Percentiles rank a stretch among this genome's conserved stretches.
Evolutionary conservation across 2,113 vertebrate species (phyloP).

Genomic region (Chionomys nivalis): DNA sequence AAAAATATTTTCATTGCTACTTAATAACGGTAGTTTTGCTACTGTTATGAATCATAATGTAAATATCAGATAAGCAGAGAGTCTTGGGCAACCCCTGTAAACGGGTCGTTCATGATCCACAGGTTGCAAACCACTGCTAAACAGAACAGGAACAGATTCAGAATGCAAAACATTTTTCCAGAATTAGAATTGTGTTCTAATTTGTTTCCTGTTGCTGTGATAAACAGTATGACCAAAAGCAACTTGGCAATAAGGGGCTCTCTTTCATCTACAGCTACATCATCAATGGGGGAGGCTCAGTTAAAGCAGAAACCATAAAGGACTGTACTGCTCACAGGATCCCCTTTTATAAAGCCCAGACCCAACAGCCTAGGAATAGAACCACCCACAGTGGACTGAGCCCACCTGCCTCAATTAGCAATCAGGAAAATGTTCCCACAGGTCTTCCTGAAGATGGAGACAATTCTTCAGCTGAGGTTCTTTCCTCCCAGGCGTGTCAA

Average conservation of each 20-base stretch:
- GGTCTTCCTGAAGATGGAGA: background rate
- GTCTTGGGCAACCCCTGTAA: background rate
- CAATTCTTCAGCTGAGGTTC: background rate
- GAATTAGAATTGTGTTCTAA: background rate
- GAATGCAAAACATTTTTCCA: background rate
- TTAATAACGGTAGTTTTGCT: background rate
- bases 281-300: background rate
- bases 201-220: background rate
- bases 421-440: background rate
- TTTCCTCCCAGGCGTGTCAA: background rate
- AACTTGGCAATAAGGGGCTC: background rate
- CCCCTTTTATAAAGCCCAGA: background rate
- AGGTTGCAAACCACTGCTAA: background rate
- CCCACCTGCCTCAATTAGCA: background rate
- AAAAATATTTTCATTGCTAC: background rate
- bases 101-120: background rate
- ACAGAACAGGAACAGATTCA: background rate
- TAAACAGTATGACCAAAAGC: background rate
- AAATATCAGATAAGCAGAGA: background rate
- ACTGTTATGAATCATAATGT: background rate
- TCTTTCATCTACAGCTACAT: background rate
- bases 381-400: background rate
- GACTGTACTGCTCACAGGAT: background rate
- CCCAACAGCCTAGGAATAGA: background rate
- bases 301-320: background rate